phyloP scores from a whole-genome alignment of 2,888 invertebrate species.

The Morpho deidamia region DNA sequence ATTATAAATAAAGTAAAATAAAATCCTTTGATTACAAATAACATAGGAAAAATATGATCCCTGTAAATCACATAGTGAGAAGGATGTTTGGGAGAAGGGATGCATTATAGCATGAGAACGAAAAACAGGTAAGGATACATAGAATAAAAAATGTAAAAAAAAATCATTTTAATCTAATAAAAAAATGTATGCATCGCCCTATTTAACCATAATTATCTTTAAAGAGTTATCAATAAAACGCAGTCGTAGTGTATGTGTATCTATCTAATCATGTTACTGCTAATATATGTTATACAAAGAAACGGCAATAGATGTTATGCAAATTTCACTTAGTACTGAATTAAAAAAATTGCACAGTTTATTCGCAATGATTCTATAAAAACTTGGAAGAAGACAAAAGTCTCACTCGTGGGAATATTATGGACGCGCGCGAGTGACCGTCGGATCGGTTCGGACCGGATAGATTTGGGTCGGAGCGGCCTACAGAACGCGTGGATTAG shows the following conservation, averaged over 20 bases:
- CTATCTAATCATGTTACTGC: conserved; percentile 17
- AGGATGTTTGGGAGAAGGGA: no score
- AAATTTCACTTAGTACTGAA: neutral
- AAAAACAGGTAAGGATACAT: neutral
- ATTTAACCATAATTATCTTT: conserved; percentile 37
- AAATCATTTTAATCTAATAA: conserved; percentile 50
- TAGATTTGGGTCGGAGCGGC: neutral
- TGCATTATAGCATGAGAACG: no score
- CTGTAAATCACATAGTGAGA: no score
- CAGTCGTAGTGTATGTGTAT: conserved; percentile 32
- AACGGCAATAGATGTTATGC: neutral
- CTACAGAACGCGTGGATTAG: neutral
- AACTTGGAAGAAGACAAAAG: neutral
- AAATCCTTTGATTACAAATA: no score
- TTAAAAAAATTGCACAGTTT: neutral
- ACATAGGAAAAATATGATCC: no score
- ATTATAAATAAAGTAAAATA: no score
- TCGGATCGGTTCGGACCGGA: neutral
- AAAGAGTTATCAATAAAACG: conserved; percentile 29
- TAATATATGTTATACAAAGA: conserved; percentile 15
- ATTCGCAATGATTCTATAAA: neutral
- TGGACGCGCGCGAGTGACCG: conserved; percentile 2
- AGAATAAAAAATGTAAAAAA: neutral
- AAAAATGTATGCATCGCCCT: conserved; percentile 23
- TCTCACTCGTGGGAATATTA: conserved; percentile 1